Conservation (phyloP, 2,113 vertebrate genomes). For the Acrocephalus kingi region DNA sequence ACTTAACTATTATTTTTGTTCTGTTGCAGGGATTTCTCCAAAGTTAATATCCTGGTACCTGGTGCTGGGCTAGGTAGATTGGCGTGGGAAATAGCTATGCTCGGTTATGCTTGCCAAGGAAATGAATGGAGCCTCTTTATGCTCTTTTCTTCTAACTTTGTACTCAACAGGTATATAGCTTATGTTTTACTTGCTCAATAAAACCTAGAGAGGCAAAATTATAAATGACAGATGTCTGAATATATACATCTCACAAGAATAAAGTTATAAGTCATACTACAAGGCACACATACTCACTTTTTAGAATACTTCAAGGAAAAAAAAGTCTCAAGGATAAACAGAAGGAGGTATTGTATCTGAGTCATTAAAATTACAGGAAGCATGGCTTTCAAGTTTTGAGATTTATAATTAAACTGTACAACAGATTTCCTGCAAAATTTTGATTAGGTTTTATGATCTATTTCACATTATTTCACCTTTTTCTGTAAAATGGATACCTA, state of each 20-base stretch:
- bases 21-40: slow-evolving; percentile 90
- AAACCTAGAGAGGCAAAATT: slow-evolving; percentile 4
- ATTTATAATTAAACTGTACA: not conserved
- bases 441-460: not conserved
- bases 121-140: slow-evolving; percentile 99
- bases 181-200: slow-evolving; percentile 54
- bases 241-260: not conserved
- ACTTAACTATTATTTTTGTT: slow-evolving; percentile 74
- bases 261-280: not conserved
- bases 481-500: not conserved
- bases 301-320: not conserved
- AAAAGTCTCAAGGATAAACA: not conserved
- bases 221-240: not conserved
- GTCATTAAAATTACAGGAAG: not conserved
- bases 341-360: not conserved
- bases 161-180: slow-evolving; percentile 93
- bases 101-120: slow-evolving; percentile 96
- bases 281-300: not conserved
- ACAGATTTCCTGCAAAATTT: not conserved
- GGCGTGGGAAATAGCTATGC: slow-evolving; percentile 95
- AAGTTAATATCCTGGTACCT: slow-evolving; percentile 94
- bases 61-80: slow-evolving; percentile 97
- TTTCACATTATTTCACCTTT: not conserved
- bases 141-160: slow-evolving; percentile 99
- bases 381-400: not conserved